Base-by-base conservation (phyloP, 1,140 invertebrate species). In the Meteorus sp. region DNA sequence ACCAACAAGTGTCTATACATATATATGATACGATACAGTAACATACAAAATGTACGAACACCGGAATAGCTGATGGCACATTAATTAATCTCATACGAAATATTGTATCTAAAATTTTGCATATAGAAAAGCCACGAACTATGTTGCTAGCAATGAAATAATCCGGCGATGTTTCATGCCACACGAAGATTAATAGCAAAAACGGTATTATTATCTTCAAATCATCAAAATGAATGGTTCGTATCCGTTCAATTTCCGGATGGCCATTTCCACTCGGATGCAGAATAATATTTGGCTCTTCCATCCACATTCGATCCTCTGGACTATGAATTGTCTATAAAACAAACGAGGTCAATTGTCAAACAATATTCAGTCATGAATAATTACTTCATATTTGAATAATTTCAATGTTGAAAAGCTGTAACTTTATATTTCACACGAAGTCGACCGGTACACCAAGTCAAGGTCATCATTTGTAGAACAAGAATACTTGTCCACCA, bases 311-410 rank as follows among this genome's bases (percentile, higher is more conserved):
- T 58, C 48, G 62, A 31, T 77, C 75, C 53, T 73, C 75, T 19
- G 73, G 67, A 47, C 75, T 76, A 23, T 77, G 75, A 33, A 77
- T 75, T 6, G 72, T 68, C 71, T 74, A 33, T 13, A 52, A 44
- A 55, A 8, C 39, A 33, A 52, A 23, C 11, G 3, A 29, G n/a
- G 13, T 5, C 22, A 5, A 5, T 37, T n/a, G 9, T 11, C 3
- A 9, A 48, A 39, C 43, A 29, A 23, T 23, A 23, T 59, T 41
- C 29, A 15, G 6, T 0, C 2, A 31, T 27, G 0, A 27, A 39
- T 31, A 56, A 17, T 22, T 23, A 5, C 25, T 44, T 33, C 13
- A 35, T 35, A 4, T 23, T 50, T 23, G 6, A 23, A 15, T 3
- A 7, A 20, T 31, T n/a, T 48, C 9, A 39, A 25, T 48, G 27